Base-by-base conservation (phyloP, 1,140 invertebrate species). In the Drosophila aff. region DNA sequence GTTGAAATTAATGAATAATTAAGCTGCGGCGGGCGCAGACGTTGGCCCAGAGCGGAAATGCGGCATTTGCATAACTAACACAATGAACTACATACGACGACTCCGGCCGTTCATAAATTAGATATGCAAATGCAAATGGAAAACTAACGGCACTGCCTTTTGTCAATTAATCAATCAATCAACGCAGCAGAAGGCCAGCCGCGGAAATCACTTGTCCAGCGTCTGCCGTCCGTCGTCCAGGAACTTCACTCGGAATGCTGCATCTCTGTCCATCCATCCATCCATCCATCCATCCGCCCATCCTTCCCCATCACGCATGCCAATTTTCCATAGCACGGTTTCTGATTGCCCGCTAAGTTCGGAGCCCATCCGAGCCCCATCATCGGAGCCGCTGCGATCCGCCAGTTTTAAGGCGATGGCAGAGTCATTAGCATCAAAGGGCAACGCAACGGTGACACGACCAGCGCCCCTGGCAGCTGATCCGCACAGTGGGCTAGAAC, bases 81-180 rank as follows among this genome's bases (percentile, higher is more conserved):
- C 83, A 87, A 87, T 87, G 77, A 87, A 84, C 84, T 89, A 87
- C 61, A 89, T 33, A 52, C 55, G 63, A 18, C 31, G 67, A 40
- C 71, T 76, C 53, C 18, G n/a, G 16, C 43, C 43, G 41, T 61
- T 77, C 74, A 77, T 76, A 63, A 62, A 73, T 89, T 81, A 83
- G 79, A 79, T 69, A 87, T 87, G 84, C 74, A 89, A 89, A 89
- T 89, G 63, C 61, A 67, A 85, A 83, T 87, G 82, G 80, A 76
- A 79, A 72, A 72, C 72, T 91, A 91, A 91, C 86, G 86, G 86
- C 86, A 78, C 55, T 80, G 71, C 79, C 69, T 86, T 86, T 91
- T 90, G 86, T 91, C 82, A 90, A 91, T 91, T 91, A 91, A 91
- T 91, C 86, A 91, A 91, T 91, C 86, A 91, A 91, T 91, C 87